A percentile compares a stretch with the other conserved stretches of the same genome.
These are phyloP conservation scores for Planiliza haematocheilus DNA, from an alignment of 2,113 vertebrate genomes.

Conservation along the genomic window DNA sequence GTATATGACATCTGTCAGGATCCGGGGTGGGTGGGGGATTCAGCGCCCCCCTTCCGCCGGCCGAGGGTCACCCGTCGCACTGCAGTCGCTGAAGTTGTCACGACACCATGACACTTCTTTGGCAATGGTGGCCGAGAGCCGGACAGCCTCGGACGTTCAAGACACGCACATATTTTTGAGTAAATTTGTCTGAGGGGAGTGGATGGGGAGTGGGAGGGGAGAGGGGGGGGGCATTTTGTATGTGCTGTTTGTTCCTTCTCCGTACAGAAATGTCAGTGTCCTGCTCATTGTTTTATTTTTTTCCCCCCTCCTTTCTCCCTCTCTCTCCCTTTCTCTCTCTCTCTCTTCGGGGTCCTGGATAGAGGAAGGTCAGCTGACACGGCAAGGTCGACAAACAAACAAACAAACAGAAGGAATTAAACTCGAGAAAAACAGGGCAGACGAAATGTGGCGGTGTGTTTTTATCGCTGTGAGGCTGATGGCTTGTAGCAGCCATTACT, in stretches of 20 bases:
- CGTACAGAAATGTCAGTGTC: constrained; percentile 75
- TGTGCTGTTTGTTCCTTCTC: constrained; percentile 73
- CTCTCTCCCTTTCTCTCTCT: neutral
- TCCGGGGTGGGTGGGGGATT: constrained; percentile 74
- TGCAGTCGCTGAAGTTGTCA: constrained; percentile 80
- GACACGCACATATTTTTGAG: constrained; percentile 73
- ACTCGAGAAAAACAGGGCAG: constrained; percentile 76
- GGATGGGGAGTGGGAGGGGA: neutral
- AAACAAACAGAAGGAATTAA: constrained; percentile 80
- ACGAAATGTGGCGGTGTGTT: constrained; percentile 69
- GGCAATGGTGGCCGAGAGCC: constrained; percentile 72
- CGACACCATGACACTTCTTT: constrained; percentile 82
- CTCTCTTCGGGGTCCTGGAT: constrained; percentile 68
- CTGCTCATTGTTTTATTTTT: constrained; percentile 51
- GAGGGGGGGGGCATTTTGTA: constrained; percentile 46
- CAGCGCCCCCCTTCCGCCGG: constrained; percentile 61
- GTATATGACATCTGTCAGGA: constrained; percentile 85
- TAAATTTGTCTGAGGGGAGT: constrained; percentile 71
- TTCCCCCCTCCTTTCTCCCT: neutral
- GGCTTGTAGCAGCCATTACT: constrained; percentile 74
- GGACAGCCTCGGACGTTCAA: constrained; percentile 73
- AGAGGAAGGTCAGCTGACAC: constrained; percentile 82
- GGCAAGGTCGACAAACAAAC: constrained; percentile 85
- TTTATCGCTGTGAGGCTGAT: constrained; percentile 63
- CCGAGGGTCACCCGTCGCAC: constrained; percentile 80